These are phyloP conservation scores for Netelia melanura DNA, from an alignment of 2,888 invertebrate species.

Conservation along the genomic window DNA sequence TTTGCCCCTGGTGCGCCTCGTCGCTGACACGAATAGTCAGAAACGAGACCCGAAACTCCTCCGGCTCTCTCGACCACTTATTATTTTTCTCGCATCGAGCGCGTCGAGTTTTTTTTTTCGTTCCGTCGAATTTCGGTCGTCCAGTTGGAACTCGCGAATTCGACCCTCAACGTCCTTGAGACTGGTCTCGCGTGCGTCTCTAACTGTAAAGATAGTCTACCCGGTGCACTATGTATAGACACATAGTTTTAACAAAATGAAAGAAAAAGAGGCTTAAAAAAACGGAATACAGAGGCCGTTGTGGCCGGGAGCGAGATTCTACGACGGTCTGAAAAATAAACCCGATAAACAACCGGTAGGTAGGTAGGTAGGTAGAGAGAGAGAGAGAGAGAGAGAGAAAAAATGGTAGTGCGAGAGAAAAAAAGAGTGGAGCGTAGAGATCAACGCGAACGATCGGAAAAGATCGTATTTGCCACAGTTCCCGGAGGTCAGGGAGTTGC, in stretches of 20 bases:
- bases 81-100: constrained; percentile 18
- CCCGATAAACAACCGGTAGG: constrained; percentile 18
- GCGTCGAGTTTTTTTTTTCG: neutral
- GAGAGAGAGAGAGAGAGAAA: constrained; percentile 21
- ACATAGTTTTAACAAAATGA: constrained; percentile 10
- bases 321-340: constrained; percentile 2
- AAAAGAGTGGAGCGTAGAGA: constrained; percentile 22
- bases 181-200: constrained; percentile 31
- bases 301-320: constrained; percentile 31
- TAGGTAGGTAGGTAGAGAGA: neutral
- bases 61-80: constrained; percentile 2
- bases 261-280: neutral
- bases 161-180: constrained; percentile 53
- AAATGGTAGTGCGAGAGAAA: constrained; percentile 3
- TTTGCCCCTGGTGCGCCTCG: neutral
- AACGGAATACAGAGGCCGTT: constrained; percentile 7
- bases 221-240: constrained; percentile 16
- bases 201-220: constrained; percentile 52
- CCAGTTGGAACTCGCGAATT: constrained; percentile 12
- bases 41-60: constrained; percentile 19
- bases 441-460: constrained; percentile 64
- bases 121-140: neutral
- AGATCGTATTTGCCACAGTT: constrained; percentile 63
- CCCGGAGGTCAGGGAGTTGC: constrained; percentile 53
- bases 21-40: constrained; percentile 13